These are phyloP conservation scores for Balaeniceps rex DNA, from an alignment of 2,113 vertebrate genomes.

Conservation along the genomic window DNA sequence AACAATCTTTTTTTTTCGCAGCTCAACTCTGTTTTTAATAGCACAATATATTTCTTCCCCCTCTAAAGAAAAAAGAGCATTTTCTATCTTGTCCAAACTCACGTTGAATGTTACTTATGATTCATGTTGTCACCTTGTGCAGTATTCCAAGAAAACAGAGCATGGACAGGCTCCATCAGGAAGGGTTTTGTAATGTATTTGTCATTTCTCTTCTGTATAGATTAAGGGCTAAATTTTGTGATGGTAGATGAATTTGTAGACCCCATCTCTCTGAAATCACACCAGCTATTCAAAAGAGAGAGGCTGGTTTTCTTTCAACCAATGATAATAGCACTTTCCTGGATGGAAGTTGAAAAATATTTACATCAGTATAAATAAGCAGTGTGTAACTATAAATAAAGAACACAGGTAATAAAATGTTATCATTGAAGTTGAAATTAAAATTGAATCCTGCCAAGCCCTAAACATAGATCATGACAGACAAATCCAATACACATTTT, in stretches of 20 bases:
- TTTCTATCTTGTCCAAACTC: neutral
- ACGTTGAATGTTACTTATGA: neutral
- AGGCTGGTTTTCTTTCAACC: neutral
- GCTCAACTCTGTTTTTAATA: neutral
- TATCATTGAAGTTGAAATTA: slow-evolving; percentile 59
- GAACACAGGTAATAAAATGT: slow-evolving; percentile 23
- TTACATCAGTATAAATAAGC: slow-evolving; percentile 29
- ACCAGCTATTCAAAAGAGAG: neutral
- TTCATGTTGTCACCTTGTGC: neutral
- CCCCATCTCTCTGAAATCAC: neutral
- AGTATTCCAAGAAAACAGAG: neutral
- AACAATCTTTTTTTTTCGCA: neutral
- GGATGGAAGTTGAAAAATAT: neutral
- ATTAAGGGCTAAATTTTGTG: slow-evolving; percentile 5
- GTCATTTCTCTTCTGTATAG: neutral
- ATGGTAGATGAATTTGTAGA: neutral
- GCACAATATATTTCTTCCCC: neutral
- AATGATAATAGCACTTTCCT: neutral
- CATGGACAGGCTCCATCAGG: neutral
- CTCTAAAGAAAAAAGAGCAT: neutral
- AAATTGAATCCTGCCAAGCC: slow-evolving; percentile 55
- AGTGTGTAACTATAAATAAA: slow-evolving; percentile 37
- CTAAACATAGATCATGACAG: neutral
- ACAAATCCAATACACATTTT: slow-evolving; percentile 8
- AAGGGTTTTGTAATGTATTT: neutral